Conservation (phyloP, 2,888 invertebrate species). For the Caenorhabditis sp. region DNA sequence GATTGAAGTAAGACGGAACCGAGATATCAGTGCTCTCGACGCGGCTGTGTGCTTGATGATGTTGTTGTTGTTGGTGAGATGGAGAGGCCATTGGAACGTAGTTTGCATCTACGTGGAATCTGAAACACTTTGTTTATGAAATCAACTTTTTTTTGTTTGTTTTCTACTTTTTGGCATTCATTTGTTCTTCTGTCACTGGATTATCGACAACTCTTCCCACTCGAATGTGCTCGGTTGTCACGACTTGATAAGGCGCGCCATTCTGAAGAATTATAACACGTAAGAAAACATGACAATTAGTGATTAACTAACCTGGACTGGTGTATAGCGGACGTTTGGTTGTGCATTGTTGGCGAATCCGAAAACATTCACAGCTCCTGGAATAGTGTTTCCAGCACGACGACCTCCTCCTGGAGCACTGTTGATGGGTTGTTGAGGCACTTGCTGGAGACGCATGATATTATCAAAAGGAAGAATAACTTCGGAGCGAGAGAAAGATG, state of each 20-base stretch:
- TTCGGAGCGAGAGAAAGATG: constrained; percentile 10
- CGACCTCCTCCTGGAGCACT: constrained; percentile 54
- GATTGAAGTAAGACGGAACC: constrained; percentile 70
- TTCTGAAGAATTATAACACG: constrained; percentile 44
- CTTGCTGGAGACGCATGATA: constrained; percentile 54
- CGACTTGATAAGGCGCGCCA: constrained; percentile 58
- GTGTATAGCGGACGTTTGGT: constrained; percentile 52
- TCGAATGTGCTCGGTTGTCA: constrained; percentile 57
- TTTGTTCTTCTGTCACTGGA: constrained; percentile 62
- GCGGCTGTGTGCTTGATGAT: constrained; percentile 45
- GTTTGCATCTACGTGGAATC: constrained; percentile 61
- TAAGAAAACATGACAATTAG: constrained; percentile 15
- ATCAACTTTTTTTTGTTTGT: not conserved
- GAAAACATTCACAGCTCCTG: constrained; percentile 66
- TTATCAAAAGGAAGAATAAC: constrained; percentile 43
- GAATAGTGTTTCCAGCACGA: constrained; percentile 49
- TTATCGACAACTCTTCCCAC: constrained; percentile 65
- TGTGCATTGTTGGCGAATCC: constrained; percentile 48
- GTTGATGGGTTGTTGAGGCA: constrained; percentile 53
- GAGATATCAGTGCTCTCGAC: constrained; percentile 30
- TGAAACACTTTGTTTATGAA: not conserved
- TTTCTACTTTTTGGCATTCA: constrained; percentile 65
- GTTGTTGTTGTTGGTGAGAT: constrained; percentile 61
- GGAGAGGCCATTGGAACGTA: constrained; percentile 54
- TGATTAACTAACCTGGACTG: constrained; percentile 34